Conservation (phyloP, 2,797 vertebrate species). For the Gephyroberyx darwinii region DNA sequence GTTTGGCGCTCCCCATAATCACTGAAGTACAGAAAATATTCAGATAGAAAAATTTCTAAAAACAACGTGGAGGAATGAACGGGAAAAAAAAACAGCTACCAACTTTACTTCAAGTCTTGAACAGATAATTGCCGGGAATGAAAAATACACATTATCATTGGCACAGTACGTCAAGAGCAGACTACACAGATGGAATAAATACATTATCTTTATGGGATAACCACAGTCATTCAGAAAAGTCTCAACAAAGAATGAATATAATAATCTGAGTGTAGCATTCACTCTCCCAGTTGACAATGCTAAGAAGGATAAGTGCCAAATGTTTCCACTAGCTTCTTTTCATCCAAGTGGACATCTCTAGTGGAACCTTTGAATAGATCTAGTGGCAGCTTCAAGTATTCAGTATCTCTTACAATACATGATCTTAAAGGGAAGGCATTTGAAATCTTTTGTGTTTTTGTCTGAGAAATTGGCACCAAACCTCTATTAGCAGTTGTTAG, state of each 20-base stretch:
- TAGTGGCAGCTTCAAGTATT: slow-evolving; percentile 15
- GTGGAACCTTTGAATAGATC: not conserved
- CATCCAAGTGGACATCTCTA: slow-evolving; percentile 5
- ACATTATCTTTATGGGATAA: slow-evolving; percentile 32
- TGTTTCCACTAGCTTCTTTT: not conserved
- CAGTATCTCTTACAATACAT: slow-evolving; percentile 4
- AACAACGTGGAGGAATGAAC: slow-evolving; percentile 13
- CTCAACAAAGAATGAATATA: slow-evolving; percentile 37
- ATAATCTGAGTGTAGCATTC: slow-evolving; percentile 32
- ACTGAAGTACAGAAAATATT: slow-evolving; percentile 43
- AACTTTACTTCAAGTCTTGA: slow-evolving; percentile 6
- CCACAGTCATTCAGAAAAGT: slow-evolving; percentile 20
- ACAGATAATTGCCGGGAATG: slow-evolving; percentile 16
- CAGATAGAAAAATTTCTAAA: slow-evolving; percentile 23
- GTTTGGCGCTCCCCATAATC: slow-evolving; percentile 41
- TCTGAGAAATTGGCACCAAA: not conserved
- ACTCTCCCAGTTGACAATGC: not conserved
- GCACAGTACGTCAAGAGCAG: slow-evolving; percentile 62
- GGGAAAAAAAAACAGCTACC: not conserved
- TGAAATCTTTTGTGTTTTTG: slow-evolving; percentile 25
- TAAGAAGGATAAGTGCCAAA: not conserved
- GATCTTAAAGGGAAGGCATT: slow-evolving; percentile 19
- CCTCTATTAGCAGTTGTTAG: no score
- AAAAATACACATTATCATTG: slow-evolving; percentile 52
- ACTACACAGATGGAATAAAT: slow-evolving; percentile 27